A percentile compares a stretch with the other conserved stretches of the same genome.
Evolutionary conservation across 2,797 vertebrate genomes (phyloP).

Genomic region (Sorex maritimensis): DNA sequence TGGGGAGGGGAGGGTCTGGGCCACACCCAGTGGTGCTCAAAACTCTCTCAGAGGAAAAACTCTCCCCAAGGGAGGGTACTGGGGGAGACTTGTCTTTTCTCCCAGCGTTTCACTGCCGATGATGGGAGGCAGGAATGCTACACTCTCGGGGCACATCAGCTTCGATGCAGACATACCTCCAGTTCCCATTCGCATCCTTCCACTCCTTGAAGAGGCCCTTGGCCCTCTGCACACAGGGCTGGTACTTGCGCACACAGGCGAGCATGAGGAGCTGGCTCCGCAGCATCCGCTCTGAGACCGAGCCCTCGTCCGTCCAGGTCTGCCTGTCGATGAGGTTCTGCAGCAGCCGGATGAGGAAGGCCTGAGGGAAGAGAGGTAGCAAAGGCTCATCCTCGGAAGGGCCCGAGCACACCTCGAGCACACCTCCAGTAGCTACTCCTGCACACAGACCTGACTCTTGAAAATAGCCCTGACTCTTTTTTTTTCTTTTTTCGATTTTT

Average conservation of each 20-base stretch:
- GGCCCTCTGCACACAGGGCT: conserved; percentile 93
- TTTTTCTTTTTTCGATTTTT: too few species aligned
- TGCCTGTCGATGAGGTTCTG: conserved; percentile 93
- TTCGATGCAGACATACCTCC: conserved; percentile 91
- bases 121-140: background rate
- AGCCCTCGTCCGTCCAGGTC: conserved; percentile 94
- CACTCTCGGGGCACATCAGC: background rate
- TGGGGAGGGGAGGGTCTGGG: too few species aligned
- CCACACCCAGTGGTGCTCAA: too few species aligned
- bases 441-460: background rate
- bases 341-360: conserved; percentile 94
- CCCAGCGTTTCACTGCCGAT: background rate
- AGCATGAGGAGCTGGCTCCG: conserved; percentile 93
- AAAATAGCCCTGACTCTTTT: background rate
- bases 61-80: background rate
- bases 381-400: too few species aligned
- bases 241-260: conserved; percentile 91
- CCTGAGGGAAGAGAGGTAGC: conserved; percentile 85
- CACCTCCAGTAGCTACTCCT: background rate
- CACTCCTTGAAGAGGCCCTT: conserved; percentile 92
- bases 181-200: conserved; percentile 93
- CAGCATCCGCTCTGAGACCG: conserved; percentile 92
- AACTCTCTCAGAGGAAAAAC: conserved; percentile 33
- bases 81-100: background rate
- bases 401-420: background rate